Evolutionary conservation across 2,113 vertebrate species (phyloP).

Genomic region (Cervus canadensis): DNA sequence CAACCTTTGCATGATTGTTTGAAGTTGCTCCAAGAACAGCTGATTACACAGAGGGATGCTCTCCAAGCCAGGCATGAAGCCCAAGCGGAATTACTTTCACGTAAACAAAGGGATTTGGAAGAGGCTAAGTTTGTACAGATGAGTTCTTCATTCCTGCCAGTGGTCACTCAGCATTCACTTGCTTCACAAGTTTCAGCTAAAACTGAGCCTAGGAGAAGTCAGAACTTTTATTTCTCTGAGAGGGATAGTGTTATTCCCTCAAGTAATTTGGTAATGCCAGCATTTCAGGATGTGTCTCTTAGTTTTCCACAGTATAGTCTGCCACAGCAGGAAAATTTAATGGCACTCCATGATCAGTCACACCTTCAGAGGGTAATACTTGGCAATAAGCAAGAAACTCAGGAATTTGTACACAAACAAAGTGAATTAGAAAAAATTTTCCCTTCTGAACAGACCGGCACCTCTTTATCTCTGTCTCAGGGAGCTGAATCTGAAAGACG

Average conservation of each 20-base stretch:
- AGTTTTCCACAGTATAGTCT: not conserved
- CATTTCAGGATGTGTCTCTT: not conserved
- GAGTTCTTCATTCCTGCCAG: not conserved
- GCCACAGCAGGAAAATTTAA: not conserved
- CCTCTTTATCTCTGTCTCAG: not conserved
- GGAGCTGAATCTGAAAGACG: not conserved
- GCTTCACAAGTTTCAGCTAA: not conserved
- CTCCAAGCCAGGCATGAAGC: conserved; percentile 73
- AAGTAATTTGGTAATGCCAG: not conserved
- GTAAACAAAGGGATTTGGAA: conserved; percentile 67
- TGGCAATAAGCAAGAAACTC: not conserved
- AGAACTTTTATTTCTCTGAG: not conserved
- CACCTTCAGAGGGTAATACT: not conserved
- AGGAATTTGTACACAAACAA: not conserved
- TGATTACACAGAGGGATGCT: conserved; percentile 73
- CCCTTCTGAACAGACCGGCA: conserved; percentile 1
- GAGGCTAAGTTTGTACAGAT: conserved; percentile 35
- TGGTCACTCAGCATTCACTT: not conserved
- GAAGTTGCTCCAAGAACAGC: conserved; percentile 74
- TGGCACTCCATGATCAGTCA: not conserved
- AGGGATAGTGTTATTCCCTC: not conserved
- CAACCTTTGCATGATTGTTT: conserved; percentile 51
- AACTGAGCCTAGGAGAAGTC: not conserved
- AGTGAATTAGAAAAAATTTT: not conserved
- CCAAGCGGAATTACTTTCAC: conserved; percentile 72